Base-by-base conservation (phyloP, 2,888 invertebrate species). In the Trichogramma dendrolimi region DNA sequence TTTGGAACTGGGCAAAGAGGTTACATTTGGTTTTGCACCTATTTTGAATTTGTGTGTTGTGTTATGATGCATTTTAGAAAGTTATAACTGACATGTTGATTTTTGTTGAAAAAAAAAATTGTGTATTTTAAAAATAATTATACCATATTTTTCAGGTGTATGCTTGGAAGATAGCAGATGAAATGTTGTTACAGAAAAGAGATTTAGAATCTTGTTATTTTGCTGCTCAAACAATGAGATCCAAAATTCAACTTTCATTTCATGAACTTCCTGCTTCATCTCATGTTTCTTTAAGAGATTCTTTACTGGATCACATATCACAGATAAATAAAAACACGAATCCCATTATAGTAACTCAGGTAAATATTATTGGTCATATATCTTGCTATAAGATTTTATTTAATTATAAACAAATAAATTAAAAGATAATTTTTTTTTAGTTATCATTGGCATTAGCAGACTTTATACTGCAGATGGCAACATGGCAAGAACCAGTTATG, bases 181-280 rank as follows among this genome's bases (percentile, higher is more conserved):
- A 96, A 79, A 84, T 99, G 68, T 82, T 99, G 58, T 91, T 91
- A 69, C 87, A 92, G 71, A 94, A 95, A 75, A 85, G 89, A 67
- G 93, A 95, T 79, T 80, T 94, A 66, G 90, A 96, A 73, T 94
- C 95, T 4, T 95, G 96, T 80, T 97, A 96, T 77, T 98, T 99
- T 82, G 98, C 96, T 54, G 96, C 98, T 8, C 98, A 98, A 80
- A 99, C 98, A 2, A 94, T 99, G 90, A 85, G 97, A 71, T 91
- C 92, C 40, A 98, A 98, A 84, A 94, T 96, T 55, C 93, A 94
- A 76, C 86, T 88, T 67, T 92, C 90, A 62, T 92, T 98, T 76
- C 91, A 94, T 71, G 97, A 98, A 80, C 81, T 98, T 66, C 96
- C 97, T 0, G 76, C 85, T 6, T 89, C 91, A 69, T 90, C 94